Evolutionary conservation across 2,888 invertebrate species (phyloP).

Genomic region (Eilema depressum): DNA sequence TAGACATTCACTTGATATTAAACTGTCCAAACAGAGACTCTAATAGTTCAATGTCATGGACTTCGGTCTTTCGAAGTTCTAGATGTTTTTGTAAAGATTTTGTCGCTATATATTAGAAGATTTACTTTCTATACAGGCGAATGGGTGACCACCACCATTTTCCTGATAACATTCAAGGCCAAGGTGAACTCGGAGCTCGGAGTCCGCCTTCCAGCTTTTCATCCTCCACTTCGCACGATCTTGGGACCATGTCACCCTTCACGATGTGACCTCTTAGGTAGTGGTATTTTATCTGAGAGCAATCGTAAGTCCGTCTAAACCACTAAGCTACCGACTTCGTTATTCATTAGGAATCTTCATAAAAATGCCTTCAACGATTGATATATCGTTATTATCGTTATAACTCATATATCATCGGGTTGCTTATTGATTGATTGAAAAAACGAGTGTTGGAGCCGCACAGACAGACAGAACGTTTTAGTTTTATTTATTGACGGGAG

Average conservation of each 20-base stretch:
- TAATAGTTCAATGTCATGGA: background rate
- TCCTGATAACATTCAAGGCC: too few relatives aligned
- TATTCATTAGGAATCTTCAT: slow-evolving; percentile 7
- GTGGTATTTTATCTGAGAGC: too few relatives aligned
- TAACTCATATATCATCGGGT: background rate
- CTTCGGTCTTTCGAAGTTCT: background rate
- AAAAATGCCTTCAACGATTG: slow-evolving; percentile 12
- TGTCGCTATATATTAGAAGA: background rate
- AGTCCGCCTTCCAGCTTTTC: too few relatives aligned
- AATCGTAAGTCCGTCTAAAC: too few relatives aligned
- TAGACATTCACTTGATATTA: background rate
- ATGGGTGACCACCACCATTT: too few relatives aligned
- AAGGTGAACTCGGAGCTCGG: too few relatives aligned
- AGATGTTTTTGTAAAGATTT: background rate
- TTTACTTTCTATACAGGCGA: too few relatives aligned
- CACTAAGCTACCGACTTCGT: background rate
- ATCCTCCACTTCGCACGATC: too few relatives aligned
- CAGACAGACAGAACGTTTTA: background rate
- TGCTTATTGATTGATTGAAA: slow-evolving; percentile 17
- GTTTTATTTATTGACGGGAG: background rate
- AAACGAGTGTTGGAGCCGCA: background rate
- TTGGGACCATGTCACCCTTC: too few relatives aligned
- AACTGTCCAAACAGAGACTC: background rate
- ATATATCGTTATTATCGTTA: slow-evolving; percentile 9
- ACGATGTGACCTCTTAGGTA: too few relatives aligned